A percentile compares a stretch with the other conserved stretches of the same genome.
These are phyloP conservation scores for Campoletis raptor DNA, from an alignment of 2,888 invertebrate species.

Conservation along the genomic window DNA sequence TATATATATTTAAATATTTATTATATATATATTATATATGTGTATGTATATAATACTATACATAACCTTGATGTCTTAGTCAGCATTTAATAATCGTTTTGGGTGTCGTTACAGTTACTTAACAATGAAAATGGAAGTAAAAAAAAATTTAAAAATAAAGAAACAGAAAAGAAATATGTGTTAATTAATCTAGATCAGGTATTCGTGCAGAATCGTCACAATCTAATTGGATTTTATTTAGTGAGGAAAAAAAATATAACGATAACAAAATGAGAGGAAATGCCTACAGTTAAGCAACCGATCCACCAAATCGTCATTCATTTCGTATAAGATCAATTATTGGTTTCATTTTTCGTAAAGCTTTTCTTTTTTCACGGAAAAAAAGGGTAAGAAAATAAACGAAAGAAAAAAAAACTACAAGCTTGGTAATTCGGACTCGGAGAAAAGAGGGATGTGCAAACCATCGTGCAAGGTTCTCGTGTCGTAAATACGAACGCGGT, in stretches of 20 bases:
- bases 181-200: conserved; percentile 49
- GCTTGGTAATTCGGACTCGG: conserved; percentile 25
- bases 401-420: background rate
- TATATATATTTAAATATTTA: conserved; percentile 68
- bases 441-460: conserved; percentile 51
- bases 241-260: conserved; percentile 32
- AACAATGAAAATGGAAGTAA: conserved; percentile 51
- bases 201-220: conserved; percentile 40
- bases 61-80: conserved; percentile 81
- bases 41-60: conserved; percentile 69
- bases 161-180: conserved; percentile 44
- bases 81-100: conserved; percentile 80
- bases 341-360: conserved; percentile 16
- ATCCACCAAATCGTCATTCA: conserved; percentile 37
- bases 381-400: conserved; percentile 1
- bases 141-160: conserved; percentile 54
- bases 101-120: conserved; percentile 74
- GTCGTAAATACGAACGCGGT: conserved; percentile 49
- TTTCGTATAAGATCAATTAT: conserved; percentile 27
- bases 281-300: conserved; percentile 27
- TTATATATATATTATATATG: conserved; percentile 72
- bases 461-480: conserved; percentile 66
- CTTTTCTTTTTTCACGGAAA: background rate
- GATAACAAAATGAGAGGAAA: conserved; percentile 6
- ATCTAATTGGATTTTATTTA: conserved; percentile 24